Evolutionary conservation across 2,113 vertebrate genomes (phyloP), one percentile per base, ranked within the genome.

Genomic region (Nothocercus nigrocapillus): DNA sequence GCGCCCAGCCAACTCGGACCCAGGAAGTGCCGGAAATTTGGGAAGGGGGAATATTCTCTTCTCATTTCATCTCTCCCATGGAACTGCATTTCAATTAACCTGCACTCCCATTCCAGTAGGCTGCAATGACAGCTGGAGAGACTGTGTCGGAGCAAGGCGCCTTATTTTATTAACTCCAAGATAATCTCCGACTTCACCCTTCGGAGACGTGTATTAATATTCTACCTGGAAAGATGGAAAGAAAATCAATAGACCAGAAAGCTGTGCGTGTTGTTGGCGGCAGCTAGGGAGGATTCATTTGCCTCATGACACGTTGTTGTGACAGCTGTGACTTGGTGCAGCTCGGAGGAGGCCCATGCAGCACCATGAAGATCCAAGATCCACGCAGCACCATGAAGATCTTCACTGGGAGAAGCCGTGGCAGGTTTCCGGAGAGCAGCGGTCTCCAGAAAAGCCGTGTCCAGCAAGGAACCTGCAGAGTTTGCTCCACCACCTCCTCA

Each of bases 201-300:
- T 68, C 78, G 36, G 70, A 91, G 88, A n/a, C 88, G 5, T 9
- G 67, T 11, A n/a, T 88, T 79, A 62, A 95, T 82, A 62, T 89
- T 76, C 85, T 81, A 34, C 53, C 63, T 70, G 93, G 89, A 86
- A 76, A 85, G 93, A 67, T 51, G 58, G 86, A 81, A 79, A 85
- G 93, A 56, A 82, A 89, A 82, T 85, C 88, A 51, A 42, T 80
- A 77, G 88, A 69, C 42, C 11, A 7, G 89, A 66, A 84, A 91
- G 88, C 88, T 80, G 62, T 2, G 82, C 4, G 6, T 54, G 75
- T 32, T 81, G 95, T 30, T 77, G 62, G 79, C 49, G 92, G 82
- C 93, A 85, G 90, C 86, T 90, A 56, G 53, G 88, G 59, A 87
- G 85, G 89, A 68, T 69, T 79, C 82, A 40, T 86, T 69, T 84